These are phyloP conservation scores for Reinhardtius hippoglossoides DNA, from an alignment of 2,113 vertebrate genomes.

Conservation along the genomic window DNA sequence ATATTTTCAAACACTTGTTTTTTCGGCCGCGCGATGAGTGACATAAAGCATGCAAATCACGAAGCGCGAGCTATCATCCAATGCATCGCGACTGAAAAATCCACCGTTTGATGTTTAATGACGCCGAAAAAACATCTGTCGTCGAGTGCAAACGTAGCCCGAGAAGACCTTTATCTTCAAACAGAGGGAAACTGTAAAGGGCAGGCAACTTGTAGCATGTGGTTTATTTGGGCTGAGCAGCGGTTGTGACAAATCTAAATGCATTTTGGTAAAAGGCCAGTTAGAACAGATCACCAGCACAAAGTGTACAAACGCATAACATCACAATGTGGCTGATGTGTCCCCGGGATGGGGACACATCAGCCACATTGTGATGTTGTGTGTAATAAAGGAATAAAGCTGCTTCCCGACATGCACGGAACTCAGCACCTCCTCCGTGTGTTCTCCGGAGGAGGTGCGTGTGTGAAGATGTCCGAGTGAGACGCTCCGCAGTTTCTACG, in stretches of 20 bases:
- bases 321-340: background rate
- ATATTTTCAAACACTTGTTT: constrained; percentile 14
- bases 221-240: too few relatives aligned
- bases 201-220: background rate
- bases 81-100: constrained; percentile 29
- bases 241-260: constrained; percentile 10
- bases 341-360: background rate
- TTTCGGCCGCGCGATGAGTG: background rate
- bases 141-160: background rate
- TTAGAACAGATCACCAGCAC: too few relatives aligned
- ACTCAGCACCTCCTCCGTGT: too few relatives aligned
- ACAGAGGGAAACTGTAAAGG: background rate
- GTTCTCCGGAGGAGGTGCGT: too few relatives aligned
- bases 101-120: constrained; percentile 26
- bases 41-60: constrained; percentile 7
- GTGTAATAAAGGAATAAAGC: too few relatives aligned
- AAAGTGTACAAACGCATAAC: background rate
- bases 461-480: too few relatives aligned
- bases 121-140: constrained; percentile 40
- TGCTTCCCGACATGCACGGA: too few relatives aligned
- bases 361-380: too few relatives aligned
- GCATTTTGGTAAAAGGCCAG: background rate
- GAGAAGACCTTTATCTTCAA: constrained; percentile 11
- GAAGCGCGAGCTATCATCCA: constrained; percentile 3
- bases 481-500: too few relatives aligned